Evolutionary conservation across 2,888 invertebrate species (phyloP).

Genomic region (Atethmia centrago): DNA sequence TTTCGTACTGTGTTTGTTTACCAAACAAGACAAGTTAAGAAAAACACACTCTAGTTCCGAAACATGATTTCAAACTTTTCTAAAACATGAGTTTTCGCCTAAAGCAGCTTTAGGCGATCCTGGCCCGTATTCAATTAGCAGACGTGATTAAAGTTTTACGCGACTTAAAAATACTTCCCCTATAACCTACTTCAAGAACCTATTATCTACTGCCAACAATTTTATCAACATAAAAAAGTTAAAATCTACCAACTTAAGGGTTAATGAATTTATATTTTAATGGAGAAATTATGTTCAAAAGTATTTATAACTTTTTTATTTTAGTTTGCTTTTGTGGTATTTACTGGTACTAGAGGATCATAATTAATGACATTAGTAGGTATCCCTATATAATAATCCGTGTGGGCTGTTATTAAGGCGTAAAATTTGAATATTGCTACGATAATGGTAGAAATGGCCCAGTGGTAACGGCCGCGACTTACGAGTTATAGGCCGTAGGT

Average conservation of each 20-base stretch:
- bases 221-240: constrained; percentile 77
- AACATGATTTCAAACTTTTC: constrained; percentile 13
- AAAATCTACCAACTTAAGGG: constrained; percentile 72
- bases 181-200: constrained; percentile 63
- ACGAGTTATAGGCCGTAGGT: too few relatives aligned
- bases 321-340: constrained; percentile 60
- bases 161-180: constrained; percentile 78
- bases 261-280: constrained; percentile 80
- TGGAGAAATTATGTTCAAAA: constrained; percentile 80
- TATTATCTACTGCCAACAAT: constrained; percentile 67
- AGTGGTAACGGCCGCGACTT: too few relatives aligned
- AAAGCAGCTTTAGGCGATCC: constrained; percentile 35
- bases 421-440: constrained; percentile 58
- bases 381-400: constrained; percentile 38
- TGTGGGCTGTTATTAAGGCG: constrained; percentile 49
- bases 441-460: too few relatives aligned
- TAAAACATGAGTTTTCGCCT: constrained; percentile 9
- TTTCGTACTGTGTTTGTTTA: background rate
- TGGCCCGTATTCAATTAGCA: constrained; percentile 76
- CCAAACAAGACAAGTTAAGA: background rate
- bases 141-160: constrained; percentile 80
- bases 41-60: background rate
- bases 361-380: constrained; percentile 51
- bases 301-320: constrained; percentile 69
- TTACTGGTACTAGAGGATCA: constrained; percentile 58